Evolutionary conservation across 2,113 vertebrate genomes (phyloP), one percentile per base, ranked within the genome.

Genomic region (Cranoglanis bouderius): DNA sequence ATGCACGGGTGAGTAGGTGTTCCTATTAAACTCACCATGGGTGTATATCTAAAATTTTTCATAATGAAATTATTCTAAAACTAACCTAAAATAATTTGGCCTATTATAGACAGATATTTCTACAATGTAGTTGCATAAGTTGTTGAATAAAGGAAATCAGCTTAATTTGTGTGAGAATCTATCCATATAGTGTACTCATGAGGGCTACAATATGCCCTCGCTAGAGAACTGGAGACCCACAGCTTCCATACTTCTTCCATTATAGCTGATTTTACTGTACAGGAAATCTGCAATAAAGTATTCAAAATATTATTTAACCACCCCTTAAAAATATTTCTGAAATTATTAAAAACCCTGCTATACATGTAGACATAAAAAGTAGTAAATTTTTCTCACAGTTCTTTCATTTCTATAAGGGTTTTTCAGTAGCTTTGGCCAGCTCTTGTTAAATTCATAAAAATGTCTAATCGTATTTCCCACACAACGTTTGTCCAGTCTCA

Each of bases 401-500:
- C 51, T 57, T 74, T 57, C 26, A 57, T 40, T 86, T 43, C 85
- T 75, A 59, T 57, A 29, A 35, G 38, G 70, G 24, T 21, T 61
- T 57, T 43, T 57, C 13, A 75, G 38, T 14, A 55, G 84, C 55
- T 40, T 43, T 57, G 19, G 38, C 38, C 40, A 78, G 26, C 53
- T 57, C 67, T n/a, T n/a, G 53, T 86, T 43, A 63, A 80, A 70
- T 80, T 67, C 53, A 70, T 38, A 51, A 81, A 67, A 87, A 51
- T 49, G 77, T 82, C 85, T 19, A 43, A 82, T 65, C 29, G 3
- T 12, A 78, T 77, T 86, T 63, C 72, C 18, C 40, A 10, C 86
- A 67, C 13, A 35, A 26, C 35, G 57, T 80, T 51, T n/a, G 57
- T 81, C 75, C 59, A 26, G 29, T 51, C 38, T 87, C 74, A 46